These are phyloP conservation scores for Blastobasis lacticolella DNA, from an alignment of 2,888 invertebrate genomes.

Conservation along the genomic window DNA sequence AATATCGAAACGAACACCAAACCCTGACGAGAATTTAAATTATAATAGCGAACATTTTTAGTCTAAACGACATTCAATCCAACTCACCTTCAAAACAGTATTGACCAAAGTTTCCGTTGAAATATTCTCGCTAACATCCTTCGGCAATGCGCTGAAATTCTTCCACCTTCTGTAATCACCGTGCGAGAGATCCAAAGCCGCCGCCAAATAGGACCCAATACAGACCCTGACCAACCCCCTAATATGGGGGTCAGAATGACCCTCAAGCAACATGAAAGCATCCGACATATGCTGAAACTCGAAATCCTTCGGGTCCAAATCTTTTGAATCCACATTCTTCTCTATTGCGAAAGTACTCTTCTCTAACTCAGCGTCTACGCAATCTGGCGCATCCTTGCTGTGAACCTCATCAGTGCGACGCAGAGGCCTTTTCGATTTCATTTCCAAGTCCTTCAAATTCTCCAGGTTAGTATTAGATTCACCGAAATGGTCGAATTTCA, in stretches of 20 bases:
- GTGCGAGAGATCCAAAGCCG: slow-evolving; percentile 72
- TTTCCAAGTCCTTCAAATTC: slow-evolving; percentile 35
- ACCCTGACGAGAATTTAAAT: too few species aligned
- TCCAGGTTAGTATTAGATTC: slow-evolving; percentile 57
- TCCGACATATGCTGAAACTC: slow-evolving; percentile 79
- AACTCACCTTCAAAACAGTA: slow-evolving; percentile 71
- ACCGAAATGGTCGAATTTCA: slow-evolving; percentile 78
- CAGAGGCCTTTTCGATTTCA: slow-evolving; percentile 27
- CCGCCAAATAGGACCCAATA: slow-evolving; percentile 78
- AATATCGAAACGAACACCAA: too few species aligned
- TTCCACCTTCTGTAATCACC: slow-evolving; percentile 73
- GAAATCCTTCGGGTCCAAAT: slow-evolving; percentile 28
- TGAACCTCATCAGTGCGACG: slow-evolving; percentile 37
- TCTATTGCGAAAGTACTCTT: not conserved
- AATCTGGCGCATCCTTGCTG: slow-evolving; percentile 30
- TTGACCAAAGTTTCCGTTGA: slow-evolving; percentile 64
- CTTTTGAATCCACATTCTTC: not conserved
- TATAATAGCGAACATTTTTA: too few species aligned
- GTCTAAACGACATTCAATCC: not conserved
- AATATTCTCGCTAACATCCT: slow-evolving; percentile 48
- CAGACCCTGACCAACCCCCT: slow-evolving; percentile 81
- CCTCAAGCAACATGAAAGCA: slow-evolving; percentile 76
- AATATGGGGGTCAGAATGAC: slow-evolving; percentile 87
- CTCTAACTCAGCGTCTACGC: slow-evolving; percentile 8
- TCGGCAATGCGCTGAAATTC: slow-evolving; percentile 40